Percentiles rank a stretch among this genome's conserved stretches.
phyloP scores from a whole-genome alignment of 2,797 vertebrate species.

The Centroberyx gerrardi region DNA sequence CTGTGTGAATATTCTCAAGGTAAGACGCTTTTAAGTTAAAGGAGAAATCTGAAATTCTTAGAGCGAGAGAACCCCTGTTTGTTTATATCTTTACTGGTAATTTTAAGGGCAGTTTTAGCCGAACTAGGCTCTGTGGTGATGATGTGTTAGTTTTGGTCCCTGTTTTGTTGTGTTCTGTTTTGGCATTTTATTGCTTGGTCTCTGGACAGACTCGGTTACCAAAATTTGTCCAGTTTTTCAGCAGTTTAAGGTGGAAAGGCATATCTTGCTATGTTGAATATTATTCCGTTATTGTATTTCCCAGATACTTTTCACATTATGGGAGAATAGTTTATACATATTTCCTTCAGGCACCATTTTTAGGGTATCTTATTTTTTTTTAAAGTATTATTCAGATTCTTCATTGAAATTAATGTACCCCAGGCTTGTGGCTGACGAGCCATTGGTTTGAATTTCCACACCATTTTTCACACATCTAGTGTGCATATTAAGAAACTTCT shows the following conservation, averaged over 20 bases:
- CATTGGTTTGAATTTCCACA: not conserved
- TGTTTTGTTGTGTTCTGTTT: slow-evolving; percentile 14
- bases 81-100: not conserved
- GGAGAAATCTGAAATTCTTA: too few relatives aligned
- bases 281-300: too few relatives aligned
- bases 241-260: too few relatives aligned
- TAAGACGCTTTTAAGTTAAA: slow-evolving; percentile 31
- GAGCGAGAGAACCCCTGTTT: too few relatives aligned
- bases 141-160: not conserved
- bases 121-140: not conserved
- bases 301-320: too few relatives aligned
- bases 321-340: too few relatives aligned
- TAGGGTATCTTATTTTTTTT: too few relatives aligned
- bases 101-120: not conserved
- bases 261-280: too few relatives aligned
- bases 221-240: too few relatives aligned
- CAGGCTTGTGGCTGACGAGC: not conserved
- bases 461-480: not conserved
- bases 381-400: too few relatives aligned
- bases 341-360: too few relatives aligned
- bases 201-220: not conserved
- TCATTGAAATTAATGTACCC: too few relatives aligned
- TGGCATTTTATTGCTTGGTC: not conserved
- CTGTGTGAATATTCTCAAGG: slow-evolving; percentile 50
- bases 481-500: not conserved